Base-by-base conservation (phyloP, 1,140 invertebrate genomes). In the Cherax quadricarinatus region DNA sequence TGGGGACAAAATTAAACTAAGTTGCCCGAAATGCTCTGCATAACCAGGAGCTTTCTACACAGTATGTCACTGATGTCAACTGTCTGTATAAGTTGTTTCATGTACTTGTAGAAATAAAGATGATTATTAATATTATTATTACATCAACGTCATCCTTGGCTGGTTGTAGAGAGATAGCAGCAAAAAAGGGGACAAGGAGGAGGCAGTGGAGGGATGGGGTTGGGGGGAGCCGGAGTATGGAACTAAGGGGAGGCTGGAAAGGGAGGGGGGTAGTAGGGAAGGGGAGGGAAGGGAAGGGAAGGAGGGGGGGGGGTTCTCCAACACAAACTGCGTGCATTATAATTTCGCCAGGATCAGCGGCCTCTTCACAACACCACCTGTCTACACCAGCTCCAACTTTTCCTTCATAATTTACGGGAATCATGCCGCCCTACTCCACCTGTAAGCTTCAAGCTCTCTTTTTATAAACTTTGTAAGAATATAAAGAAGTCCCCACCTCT, bases 321-420 rank as follows among this genome's bases (percentile, higher is more conserved):
- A 57, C 53, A 57, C 53, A 10, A 10, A 41, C 14, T 9, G 53
- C 24, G 70, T 75, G 70, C 24, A 75, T 75, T 75, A 75, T 75
- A 75, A 75, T 75, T 75, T 30, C 70, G 7, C n/a, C n/a, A 30
- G 24, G n/a, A 75, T n/a, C 16, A 75, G n/a, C 70, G 70, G 70
- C 70, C 70, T 30, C 70, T 75, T n/a, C 21, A 75, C 21, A 75
- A 75, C 70, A 75, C 70, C 70, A 4, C n/a, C 70, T 75, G 70
- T 75, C 70, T 75, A 5, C 16, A 30, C n/a, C 70, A 75, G 70
- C n/a, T n/a, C 21, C 7, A 75, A 75, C 70, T 75, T 75, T 75
- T 21, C 70, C 70, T 75, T 75, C 70, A 75, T 30, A 75, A 75
- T 75, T 75, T 75, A 24, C n/a, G 70, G 70, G 70, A 75, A 75